These are phyloP conservation scores for Drosophila lacicola DNA, from an alignment of 2,888 invertebrate species.

Conservation along the genomic window DNA sequence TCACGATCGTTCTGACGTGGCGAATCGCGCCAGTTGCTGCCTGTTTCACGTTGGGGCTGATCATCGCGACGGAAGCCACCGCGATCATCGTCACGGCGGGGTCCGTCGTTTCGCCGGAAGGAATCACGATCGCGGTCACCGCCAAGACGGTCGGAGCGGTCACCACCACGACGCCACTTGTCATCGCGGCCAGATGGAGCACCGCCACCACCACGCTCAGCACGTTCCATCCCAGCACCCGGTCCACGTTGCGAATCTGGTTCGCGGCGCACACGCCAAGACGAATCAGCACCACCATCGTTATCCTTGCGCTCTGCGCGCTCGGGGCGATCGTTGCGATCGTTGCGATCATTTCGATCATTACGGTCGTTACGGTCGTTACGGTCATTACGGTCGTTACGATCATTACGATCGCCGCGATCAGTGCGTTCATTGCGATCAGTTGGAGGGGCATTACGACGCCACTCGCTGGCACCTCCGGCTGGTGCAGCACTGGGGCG, in stretches of 20 bases:
- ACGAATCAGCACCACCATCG: slow-evolving; percentile 62
- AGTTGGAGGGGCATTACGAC: slow-evolving; percentile 57
- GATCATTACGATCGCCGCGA: slow-evolving; percentile 61
- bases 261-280: slow-evolving; percentile 82
- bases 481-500: slow-evolving; percentile 50
- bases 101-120: slow-evolving; percentile 68
- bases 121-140: slow-evolving; percentile 66
- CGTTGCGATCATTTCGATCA: slow-evolving; percentile 31
- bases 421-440: slow-evolving; percentile 64
- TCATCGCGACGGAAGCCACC: slow-evolving; percentile 75
- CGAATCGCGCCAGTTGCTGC: slow-evolving; percentile 82
- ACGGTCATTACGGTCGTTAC: slow-evolving; percentile 58
- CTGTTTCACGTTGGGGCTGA: slow-evolving; percentile 71
- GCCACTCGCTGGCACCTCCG: slow-evolving; percentile 71
- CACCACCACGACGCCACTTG: slow-evolving; percentile 62
- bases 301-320: slow-evolving; percentile 68
- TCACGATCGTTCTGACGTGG: slow-evolving; percentile 78
- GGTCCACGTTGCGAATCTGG: slow-evolving; percentile 64
- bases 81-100: slow-evolving; percentile 55
- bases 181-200: slow-evolving; percentile 58
- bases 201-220: slow-evolving; percentile 45
- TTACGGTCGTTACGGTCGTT: slow-evolving; percentile 51
- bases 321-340: slow-evolving; percentile 43
- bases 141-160: slow-evolving; percentile 60
- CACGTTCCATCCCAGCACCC: slow-evolving; percentile 41